Evolutionary conservation across 2,888 invertebrate genomes (phyloP), one percentile per base, ranked within the genome.

Genomic region (Rhingia campestris): DNA sequence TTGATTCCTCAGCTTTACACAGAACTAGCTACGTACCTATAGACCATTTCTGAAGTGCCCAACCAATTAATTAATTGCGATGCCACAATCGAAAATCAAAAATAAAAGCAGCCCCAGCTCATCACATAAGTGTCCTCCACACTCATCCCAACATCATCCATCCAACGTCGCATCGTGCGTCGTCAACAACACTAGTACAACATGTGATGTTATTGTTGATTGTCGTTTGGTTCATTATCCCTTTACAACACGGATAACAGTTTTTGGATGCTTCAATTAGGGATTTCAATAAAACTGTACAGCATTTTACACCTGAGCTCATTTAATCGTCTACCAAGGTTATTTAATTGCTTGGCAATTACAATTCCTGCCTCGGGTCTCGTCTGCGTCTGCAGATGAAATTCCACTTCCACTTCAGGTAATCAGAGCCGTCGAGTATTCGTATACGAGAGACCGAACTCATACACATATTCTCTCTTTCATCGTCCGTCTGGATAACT

Each of bases 251-350:
- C 43, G 58, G 53, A 72, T 54, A 82, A 80, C 66, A 74, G 39
- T 84, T 74, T 69, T 79, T 69, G 69, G 74, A 74, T 80, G 87
- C 87, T 86, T 87, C 88, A 88, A 90, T 91, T 91, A 90, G 89
- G 88, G 88, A 88, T 88, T 89, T 90, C 90, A 90, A 89, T 91
- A 88, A 89, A 88, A 90, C 45, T 49, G 81, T 80, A 69, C 79
- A 80, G 74, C 69, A 80, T 80, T 91, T 90, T 90, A 91, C 90
- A 90, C 90, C 91, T 90, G 90, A 90, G 91, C 90, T 90, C 90
- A 89, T 90, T 90, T 90, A 90, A 90, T 91, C 90, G 86, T 81
- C 81, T 81, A 66, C 66, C 75, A 86, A 81, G 81, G 75, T 88
- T 88, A 88, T 86, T 88, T 89, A 89, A 89, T 90, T 89, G 89